A percentile compares a stretch with the other conserved stretches of the same genome.
Conservation (phyloP, 2,113 vertebrate species). For the Bos taurus region ARS-UCD2.0 NC_037345.1:65402001-65402500, state of each 20-base stretch:
- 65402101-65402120: background rate
- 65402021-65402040: background rate
- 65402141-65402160: background rate
- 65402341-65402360: background rate
- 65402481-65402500: background rate
- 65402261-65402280: background rate
- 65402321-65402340: background rate
- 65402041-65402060: background rate
- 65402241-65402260: background rate
- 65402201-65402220: background rate
- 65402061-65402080: background rate
- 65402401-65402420: background rate
- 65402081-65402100: background rate
- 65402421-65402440: background rate
- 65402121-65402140: background rate
- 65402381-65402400: background rate
- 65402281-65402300: background rate
- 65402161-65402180: background rate
- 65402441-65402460: background rate
- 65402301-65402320: background rate
- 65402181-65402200: background rate
- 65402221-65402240: background rate
- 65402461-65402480: background rate
- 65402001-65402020: background rate
- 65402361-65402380: background rate